A percentile compares a stretch with the other conserved stretches of the same genome.
phyloP scores from a whole-genome alignment of 2,888 invertebrate species.

The Heliothis peltigera region DNA sequence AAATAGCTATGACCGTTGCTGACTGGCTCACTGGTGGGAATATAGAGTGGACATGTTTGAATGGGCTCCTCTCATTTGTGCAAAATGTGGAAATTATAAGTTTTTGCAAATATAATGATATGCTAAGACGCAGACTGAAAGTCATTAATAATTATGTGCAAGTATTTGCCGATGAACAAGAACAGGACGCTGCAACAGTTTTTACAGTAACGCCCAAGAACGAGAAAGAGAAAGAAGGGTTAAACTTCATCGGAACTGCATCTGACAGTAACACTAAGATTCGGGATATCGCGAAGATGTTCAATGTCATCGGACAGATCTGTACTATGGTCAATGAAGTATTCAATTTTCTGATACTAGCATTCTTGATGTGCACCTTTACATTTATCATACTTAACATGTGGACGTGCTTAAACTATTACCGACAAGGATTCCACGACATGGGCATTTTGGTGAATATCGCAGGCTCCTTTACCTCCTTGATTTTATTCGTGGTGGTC shows the following conservation, averaged over 20 bases:
- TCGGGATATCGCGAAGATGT: constrained; percentile 68
- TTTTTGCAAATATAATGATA: background rate
- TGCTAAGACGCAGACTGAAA: background rate
- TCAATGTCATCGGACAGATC: constrained; percentile 70
- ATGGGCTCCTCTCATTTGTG: background rate
- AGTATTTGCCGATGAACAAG: constrained; percentile 65
- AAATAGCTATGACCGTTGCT: background rate
- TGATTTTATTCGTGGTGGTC: constrained; percentile 64
- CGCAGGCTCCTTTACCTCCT: constrained; percentile 67
- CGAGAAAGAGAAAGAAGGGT: constrained; percentile 13
- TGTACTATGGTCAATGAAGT: constrained; percentile 70
- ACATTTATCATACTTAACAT: constrained; percentile 71
- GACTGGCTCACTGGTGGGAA: background rate
- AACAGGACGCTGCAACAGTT: constrained; percentile 51
- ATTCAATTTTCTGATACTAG: constrained; percentile 77
- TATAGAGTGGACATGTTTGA: background rate
- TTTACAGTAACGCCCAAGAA: constrained; percentile 55
- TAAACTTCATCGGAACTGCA: constrained; percentile 63
- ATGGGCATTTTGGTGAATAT: constrained; percentile 63
- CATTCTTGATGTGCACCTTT: constrained; percentile 74
- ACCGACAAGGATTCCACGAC: constrained; percentile 52
- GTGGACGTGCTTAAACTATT: constrained; percentile 71
- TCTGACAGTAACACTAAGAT: constrained; percentile 67
- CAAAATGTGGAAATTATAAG: background rate
- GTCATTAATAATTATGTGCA: constrained; percentile 69